These are phyloP conservation scores for Drosophila tristis DNA, from an alignment of 1,140 invertebrate genomes.

Conservation along the genomic window DNA sequence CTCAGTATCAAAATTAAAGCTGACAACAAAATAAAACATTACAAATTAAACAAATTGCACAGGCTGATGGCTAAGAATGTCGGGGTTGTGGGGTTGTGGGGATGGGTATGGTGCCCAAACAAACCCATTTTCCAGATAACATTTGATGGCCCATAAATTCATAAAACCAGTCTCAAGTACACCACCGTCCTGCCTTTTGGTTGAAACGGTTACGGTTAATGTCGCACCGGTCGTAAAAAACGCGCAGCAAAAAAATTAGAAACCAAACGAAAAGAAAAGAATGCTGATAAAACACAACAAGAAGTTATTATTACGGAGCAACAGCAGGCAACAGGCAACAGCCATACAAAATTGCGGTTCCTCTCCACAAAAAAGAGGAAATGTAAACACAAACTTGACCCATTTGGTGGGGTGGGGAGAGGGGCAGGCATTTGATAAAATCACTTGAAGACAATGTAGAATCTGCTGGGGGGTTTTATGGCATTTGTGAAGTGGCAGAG, in stretches of 20 bases:
- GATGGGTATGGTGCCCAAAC: neutral
- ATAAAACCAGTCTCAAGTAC: slow-evolving; percentile 42
- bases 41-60: neutral
- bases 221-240: slow-evolving; percentile 68
- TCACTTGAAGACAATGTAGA: slow-evolving; percentile 22
- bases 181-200: slow-evolving; percentile 38
- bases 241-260: slow-evolving; percentile 49
- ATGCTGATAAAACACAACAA: slow-evolving; percentile 36
- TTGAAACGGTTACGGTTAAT: slow-evolving; percentile 71
- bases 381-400: slow-evolving; percentile 76
- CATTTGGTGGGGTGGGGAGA: slow-evolving; percentile 37
- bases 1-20: too few species aligned
- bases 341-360: slow-evolving; percentile 48
- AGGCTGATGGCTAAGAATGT: neutral
- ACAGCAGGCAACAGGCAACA: neutral
- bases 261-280: slow-evolving; percentile 38
- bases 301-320: slow-evolving; percentile 43
- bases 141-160: slow-evolving; percentile 69
- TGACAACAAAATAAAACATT: too few species aligned
- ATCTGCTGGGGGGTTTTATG: neutral
- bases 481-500: neutral
- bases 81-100: neutral
- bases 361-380: slow-evolving; percentile 34
- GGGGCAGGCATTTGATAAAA: slow-evolving; percentile 10
- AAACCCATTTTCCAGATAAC: slow-evolving; percentile 60